These are phyloP conservation scores for Anolis apletophallus DNA, from an alignment of 2,797 vertebrate genomes.

Conservation along the genomic window DNA sequence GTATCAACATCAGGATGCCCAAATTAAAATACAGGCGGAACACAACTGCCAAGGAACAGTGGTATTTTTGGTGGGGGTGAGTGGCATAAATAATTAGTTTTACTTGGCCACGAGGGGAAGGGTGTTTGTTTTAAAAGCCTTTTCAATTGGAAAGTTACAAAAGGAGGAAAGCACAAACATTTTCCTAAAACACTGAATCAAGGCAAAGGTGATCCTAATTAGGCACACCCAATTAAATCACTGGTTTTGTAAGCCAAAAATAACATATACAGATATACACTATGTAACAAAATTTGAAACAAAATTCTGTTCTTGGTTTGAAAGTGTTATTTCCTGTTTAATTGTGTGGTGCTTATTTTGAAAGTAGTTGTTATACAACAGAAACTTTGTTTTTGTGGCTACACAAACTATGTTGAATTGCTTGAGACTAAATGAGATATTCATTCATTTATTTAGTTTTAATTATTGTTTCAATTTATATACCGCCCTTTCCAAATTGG, in stretches of 20 bases:
- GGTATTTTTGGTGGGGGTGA: neutral
- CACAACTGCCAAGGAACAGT: neutral
- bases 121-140: slow-evolving; percentile 26
- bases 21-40: slow-evolving; percentile 8
- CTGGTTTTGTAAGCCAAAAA: slow-evolving; percentile 36
- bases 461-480: no score
- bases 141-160: neutral
- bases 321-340: no score
- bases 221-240: slow-evolving; percentile 19
- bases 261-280: neutral
- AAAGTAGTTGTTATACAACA: no score
- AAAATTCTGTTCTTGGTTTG: no score
- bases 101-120: neutral
- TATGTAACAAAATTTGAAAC: no score
- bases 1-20: slow-evolving; percentile 3
- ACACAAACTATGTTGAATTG: no score
- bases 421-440: no score
- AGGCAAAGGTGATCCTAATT: slow-evolving; percentile 24
- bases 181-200: neutral
- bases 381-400: no score
- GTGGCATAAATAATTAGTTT: neutral
- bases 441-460: no score
- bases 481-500: no score
- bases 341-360: no score
- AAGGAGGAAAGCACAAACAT: slow-evolving; percentile 15